Evolutionary conservation across 2,113 vertebrate species (phyloP).

Genomic region (Propithecus coquereli): DNA sequence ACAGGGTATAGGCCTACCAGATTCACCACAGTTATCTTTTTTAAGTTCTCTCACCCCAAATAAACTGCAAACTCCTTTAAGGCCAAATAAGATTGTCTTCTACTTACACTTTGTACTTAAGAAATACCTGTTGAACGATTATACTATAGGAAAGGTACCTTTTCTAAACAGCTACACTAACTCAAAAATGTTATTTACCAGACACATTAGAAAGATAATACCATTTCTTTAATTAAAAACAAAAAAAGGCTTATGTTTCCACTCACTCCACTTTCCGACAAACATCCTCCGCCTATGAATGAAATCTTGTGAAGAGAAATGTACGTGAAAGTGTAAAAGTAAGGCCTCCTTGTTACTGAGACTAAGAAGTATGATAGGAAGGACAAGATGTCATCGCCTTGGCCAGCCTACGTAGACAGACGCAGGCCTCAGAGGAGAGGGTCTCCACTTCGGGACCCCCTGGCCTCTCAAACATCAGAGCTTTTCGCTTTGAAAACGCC

Average conservation of each 20-base stretch:
- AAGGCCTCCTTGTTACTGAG: not conserved
- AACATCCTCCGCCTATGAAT: not conserved
- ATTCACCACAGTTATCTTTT: not conserved
- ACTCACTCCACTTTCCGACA: not conserved
- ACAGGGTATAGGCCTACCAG: not conserved
- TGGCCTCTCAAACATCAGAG: not conserved
- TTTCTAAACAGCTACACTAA: slow-evolving; percentile 23
- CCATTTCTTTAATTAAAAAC: not conserved
- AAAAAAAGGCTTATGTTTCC: not conserved
- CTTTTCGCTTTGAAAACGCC: not conserved
- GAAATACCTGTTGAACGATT: slow-evolving; percentile 9
- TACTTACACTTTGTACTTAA: not conserved
- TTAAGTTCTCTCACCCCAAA: not conserved
- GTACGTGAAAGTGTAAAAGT: not conserved
- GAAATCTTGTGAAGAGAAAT: not conserved
- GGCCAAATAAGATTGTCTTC: not conserved
- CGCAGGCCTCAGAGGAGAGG: not conserved
- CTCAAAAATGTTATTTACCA: not conserved
- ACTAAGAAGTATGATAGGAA: not conserved
- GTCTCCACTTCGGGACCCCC: not conserved
- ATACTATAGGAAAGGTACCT: not conserved
- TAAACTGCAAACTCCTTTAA: slow-evolving; percentile 10
- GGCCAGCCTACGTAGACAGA: not conserved
- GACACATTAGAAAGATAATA: not conserved
- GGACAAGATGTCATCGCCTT: not conserved